A percentile compares a stretch with the other conserved stretches of the same genome.
Evolutionary conservation across 2,113 vertebrate genomes (phyloP).

Genomic region (Pungitius pungitius): DNA sequence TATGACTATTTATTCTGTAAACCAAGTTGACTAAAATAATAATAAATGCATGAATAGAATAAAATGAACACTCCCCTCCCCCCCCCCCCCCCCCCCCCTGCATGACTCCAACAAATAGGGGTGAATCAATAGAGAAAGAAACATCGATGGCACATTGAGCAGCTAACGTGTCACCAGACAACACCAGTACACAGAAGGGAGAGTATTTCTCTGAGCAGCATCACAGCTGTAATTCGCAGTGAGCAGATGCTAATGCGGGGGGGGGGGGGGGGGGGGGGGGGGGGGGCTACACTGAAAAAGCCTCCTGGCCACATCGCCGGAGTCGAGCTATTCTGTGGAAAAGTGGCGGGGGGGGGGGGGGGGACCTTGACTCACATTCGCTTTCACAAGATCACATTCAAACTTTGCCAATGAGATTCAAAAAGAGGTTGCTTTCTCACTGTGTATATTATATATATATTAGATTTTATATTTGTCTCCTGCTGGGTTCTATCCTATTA

Average conservation of each 20-base stretch:
- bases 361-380: conserved; percentile 17
- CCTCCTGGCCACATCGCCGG: conserved; percentile 25
- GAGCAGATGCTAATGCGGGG: conserved; percentile 55
- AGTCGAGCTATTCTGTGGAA: conserved; percentile 30
- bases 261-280: too few relatives aligned
- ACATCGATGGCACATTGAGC: too few relatives aligned
- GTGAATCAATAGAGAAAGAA: conserved; percentile 28
- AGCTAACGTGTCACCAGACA: background rate
- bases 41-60: conserved; percentile 10
- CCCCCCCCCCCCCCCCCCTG: too few relatives aligned
- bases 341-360: background rate
- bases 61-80: too few relatives aligned
- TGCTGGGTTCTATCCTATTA: conserved; percentile 9
- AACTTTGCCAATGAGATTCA: background rate
- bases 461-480: conserved; percentile 2
- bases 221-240: conserved; percentile 34
- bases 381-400: conserved; percentile 23
- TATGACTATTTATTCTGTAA: background rate
- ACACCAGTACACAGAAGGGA: conserved; percentile 15
- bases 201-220: conserved; percentile 34
- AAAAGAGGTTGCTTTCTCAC: background rate
- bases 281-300: too few relatives aligned
- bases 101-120: conserved; percentile 32
- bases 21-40: too few relatives aligned
- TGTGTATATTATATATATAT: too few relatives aligned